Evolutionary conservation across 1,140 invertebrate genomes (phyloP).

Genomic region (Lucilia cuprina): DNA sequence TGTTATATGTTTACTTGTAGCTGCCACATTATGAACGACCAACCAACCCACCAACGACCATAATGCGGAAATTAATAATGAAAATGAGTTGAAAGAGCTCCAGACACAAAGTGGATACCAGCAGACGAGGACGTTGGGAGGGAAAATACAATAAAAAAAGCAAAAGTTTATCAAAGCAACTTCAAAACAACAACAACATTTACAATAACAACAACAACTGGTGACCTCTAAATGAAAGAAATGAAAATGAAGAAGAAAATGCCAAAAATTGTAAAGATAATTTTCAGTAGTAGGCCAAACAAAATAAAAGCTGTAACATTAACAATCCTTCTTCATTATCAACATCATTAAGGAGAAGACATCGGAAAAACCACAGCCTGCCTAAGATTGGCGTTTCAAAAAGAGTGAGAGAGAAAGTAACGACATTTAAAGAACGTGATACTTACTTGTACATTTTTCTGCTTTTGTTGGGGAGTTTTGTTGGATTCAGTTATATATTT

Average conservation of each 20-base stretch:
- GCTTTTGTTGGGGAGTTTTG: neutral
- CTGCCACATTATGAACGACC: neutral
- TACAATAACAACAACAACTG: neutral
- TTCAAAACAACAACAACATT: neutral
- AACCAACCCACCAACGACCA: neutral
- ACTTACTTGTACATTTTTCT: neutral
- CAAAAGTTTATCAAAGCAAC: neutral
- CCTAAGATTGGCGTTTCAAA: neutral
- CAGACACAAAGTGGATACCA: too few relatives aligned
- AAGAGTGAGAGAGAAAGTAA: constrained; percentile 25
- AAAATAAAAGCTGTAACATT: neutral
- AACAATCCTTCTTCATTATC: neutral
- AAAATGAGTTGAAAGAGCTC: neutral
- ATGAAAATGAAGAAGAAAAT: neutral
- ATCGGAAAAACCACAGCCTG: neutral
- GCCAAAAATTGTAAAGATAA: neutral
- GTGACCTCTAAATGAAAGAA: neutral
- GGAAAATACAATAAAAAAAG: neutral
- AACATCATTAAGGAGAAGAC: neutral
- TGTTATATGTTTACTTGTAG: neutral
- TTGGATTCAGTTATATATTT: neutral
- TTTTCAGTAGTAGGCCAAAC: neutral
- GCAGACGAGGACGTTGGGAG: neutral
- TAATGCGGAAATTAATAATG: neutral
- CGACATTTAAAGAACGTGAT: constrained; percentile 16